A percentile compares a stretch with the other conserved stretches of the same genome.
These are phyloP conservation scores for Agrochola macilenta DNA, from an alignment of 2,888 invertebrate genomes.

Conservation along the genomic window DNA sequence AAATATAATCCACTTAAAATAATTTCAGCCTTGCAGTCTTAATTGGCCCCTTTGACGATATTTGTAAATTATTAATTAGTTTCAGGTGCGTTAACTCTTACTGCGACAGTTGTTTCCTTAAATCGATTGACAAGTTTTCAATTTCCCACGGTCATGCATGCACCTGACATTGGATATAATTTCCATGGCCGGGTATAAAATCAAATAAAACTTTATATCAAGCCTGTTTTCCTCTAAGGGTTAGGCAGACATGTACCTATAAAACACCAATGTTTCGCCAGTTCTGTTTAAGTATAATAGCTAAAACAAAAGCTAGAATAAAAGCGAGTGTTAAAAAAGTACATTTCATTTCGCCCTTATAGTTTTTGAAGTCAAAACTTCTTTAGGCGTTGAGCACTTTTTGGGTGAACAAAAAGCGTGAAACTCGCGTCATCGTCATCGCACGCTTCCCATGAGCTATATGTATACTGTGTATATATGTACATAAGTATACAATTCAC, in stretches of 20 bases:
- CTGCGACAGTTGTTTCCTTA: not conserved
- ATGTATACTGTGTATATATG: too few species aligned
- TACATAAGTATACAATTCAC: too few species aligned
- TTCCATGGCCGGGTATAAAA: not conserved
- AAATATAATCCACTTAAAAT: not conserved
- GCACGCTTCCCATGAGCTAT: too few species aligned
- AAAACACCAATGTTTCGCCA: not conserved
- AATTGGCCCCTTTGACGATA: not conserved
- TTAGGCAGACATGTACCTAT: not conserved
- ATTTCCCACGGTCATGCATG: slow-evolving; percentile 16
- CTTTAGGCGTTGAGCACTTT: too few species aligned
- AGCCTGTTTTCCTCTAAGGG: not conserved
- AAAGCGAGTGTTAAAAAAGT: not conserved
- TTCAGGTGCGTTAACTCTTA: not conserved
- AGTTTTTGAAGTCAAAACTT: too few species aligned
- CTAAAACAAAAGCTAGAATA: not conserved
- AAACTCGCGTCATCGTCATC: too few species aligned
- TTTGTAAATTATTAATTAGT: slow-evolving; percentile 23
- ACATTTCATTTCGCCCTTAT: too few species aligned
- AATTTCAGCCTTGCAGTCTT: not conserved
- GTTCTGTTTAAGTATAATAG: not conserved
- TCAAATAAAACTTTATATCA: not conserved
- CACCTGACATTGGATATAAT: slow-evolving; percentile 10
- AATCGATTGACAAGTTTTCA: slow-evolving; percentile 19
- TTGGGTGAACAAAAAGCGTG: too few species aligned